Evolutionary conservation across 2,113 vertebrate genomes (phyloP).

Genomic region (Aegithalos caudatus): DNA sequence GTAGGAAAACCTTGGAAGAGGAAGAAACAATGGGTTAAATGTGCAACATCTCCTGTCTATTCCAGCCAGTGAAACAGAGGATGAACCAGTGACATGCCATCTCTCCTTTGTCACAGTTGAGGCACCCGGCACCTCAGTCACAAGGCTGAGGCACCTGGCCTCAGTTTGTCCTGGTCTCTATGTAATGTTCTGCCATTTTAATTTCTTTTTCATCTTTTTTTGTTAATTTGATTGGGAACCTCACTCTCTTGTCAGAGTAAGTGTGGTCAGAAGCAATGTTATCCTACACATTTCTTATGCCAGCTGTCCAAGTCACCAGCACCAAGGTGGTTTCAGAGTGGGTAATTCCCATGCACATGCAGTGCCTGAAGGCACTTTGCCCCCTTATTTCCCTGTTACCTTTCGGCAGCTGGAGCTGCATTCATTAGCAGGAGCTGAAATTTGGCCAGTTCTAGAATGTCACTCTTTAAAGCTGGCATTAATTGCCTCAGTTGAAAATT

Average conservation of each 20-base stretch:
- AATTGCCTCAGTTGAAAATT: background rate
- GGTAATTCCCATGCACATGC: background rate
- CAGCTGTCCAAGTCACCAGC: background rate
- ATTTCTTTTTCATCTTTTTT: background rate
- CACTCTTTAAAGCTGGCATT: background rate
- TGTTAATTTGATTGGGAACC: background rate
- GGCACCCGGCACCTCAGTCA: too few relatives aligned
- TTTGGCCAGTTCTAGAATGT: background rate
- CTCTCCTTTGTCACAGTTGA: background rate
- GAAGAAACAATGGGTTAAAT: background rate
- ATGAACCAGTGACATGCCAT: fast-evolving
- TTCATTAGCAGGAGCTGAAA: background rate
- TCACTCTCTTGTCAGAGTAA: background rate
- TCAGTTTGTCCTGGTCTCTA: background rate
- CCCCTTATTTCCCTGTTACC: background rate
- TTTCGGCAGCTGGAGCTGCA: background rate
- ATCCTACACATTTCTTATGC: background rate
- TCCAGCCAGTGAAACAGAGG: background rate
- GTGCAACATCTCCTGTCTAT: background rate
- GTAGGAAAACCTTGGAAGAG: background rate
- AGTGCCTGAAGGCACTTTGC: background rate
- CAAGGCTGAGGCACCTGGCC: background rate
- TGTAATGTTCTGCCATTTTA: background rate
- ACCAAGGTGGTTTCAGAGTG: background rate
- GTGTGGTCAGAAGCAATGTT: background rate